Evolutionary conservation across 2,888 invertebrate genomes (phyloP).

Genomic region (Lithophane semibrunnea): DNA sequence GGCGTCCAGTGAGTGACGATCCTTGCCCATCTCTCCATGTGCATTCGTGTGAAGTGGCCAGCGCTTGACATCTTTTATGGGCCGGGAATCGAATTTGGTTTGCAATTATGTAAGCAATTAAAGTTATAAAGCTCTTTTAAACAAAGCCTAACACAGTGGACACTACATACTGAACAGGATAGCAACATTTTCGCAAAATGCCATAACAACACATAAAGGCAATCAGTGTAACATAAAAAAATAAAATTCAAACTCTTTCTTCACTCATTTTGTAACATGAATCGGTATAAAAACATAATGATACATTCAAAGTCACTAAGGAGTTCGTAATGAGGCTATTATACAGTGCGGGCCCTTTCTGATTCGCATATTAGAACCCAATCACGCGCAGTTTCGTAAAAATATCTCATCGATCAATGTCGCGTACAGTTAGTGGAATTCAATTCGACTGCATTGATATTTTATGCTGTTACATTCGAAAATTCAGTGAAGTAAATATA

Average conservation of each 20-base stretch:
- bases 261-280: slow-evolving; percentile 35
- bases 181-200: not conserved
- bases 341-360: slow-evolving; percentile 48
- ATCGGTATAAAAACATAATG: slow-evolving; percentile 39
- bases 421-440: slow-evolving; percentile 48
- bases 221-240: not conserved
- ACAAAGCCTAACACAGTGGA: not conserved
- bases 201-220: not conserved
- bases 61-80: too few relatives aligned
- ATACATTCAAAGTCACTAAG: slow-evolving; percentile 45
- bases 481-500: not conserved
- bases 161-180: not conserved
- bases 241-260: not conserved
- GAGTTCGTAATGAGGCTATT: slow-evolving; percentile 52
- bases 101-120: not conserved
- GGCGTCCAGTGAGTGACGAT: too few relatives aligned
- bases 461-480: slow-evolving; percentile 13
- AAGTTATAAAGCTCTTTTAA: not conserved
- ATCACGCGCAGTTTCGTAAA: slow-evolving; percentile 55
- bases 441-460: slow-evolving; percentile 29
- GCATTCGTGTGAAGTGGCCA: too few relatives aligned
- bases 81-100: not conserved
- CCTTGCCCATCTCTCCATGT: too few relatives aligned
- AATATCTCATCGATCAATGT: slow-evolving; percentile 63
- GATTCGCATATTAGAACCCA: slow-evolving; percentile 61